Evolutionary conservation across 2,888 invertebrate genomes (phyloP), one percentile per base, ranked within the genome.

Genomic region (Baronia brevicornis): DNA sequence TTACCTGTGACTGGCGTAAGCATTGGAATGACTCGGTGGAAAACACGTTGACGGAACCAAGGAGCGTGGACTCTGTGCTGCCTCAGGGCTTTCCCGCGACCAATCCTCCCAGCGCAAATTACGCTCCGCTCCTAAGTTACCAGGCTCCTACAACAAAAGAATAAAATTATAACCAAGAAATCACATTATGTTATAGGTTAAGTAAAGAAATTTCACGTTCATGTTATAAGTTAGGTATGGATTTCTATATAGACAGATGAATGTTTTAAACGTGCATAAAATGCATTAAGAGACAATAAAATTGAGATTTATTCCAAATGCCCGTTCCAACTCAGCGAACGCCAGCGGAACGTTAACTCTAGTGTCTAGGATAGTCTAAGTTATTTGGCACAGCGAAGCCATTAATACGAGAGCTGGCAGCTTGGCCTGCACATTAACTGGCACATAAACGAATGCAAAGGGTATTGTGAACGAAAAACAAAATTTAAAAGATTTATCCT

Each of bases 391-490:
- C 69, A 52, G 49, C 45, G 42, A 41, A 38, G 51, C 65, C 67
- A 78, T 79, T 79, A 75, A 63, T 66, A 61, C 58, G 59, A 52
- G 44, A 44, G 63, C 72, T 80, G 80, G 79, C 79, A 78, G 58
- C 60, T 66, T 59, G 49, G 38, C 55, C 59, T 55, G 51, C 56
- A 68, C 77, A 73, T 75, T 77, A 75, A 72, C 73, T 67, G 66
- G 54, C 75, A 69, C 74, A 73, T 65, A 67, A 73, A 66, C 78
- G 74, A 78, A 78, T 71, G 78, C 74, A 70, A 57, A 61, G 59
- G 60, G 65, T 67, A 67, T 75, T 77, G 78, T 72, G 72, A 75
- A 75, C 65, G 59, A 54, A 77, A 70, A 75, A 77, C 77, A 75
- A 75, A 78, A 67, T 61, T 56, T 49, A 50, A 67, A 60, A 55